Evolutionary conservation across 2,113 vertebrate genomes (phyloP).

Genomic region (Bubo scandiacus): DNA sequence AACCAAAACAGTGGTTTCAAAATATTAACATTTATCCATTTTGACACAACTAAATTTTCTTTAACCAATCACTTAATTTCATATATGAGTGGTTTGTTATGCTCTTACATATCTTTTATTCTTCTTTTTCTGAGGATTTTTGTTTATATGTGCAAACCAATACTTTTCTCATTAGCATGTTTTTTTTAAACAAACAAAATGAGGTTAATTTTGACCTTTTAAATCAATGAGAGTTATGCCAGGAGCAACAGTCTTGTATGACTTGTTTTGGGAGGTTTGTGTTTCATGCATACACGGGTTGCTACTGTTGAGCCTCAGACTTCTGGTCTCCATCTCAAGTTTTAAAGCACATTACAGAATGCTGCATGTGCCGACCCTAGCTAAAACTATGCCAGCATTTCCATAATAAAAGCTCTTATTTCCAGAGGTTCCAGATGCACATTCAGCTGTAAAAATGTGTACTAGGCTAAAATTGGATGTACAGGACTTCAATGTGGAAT

Average conservation of each 20-base stretch:
- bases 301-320: slow-evolving; percentile 47
- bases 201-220: neutral
- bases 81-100: neutral
- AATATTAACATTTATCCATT: neutral
- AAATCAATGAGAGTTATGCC: neutral
- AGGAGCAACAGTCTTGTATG: neutral
- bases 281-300: neutral
- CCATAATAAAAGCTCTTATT: slow-evolving; percentile 53
- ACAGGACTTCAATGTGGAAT: slow-evolving; percentile 13
- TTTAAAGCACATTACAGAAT: slow-evolving; percentile 32
- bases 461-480: slow-evolving; percentile 32
- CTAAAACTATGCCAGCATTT: slow-evolving; percentile 55
- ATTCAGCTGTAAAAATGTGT: slow-evolving; percentile 36
- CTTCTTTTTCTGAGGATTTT: neutral
- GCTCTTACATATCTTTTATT: neutral
- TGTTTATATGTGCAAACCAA: neutral
- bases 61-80: neutral
- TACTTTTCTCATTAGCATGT: neutral
- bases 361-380: neutral
- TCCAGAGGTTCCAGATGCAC: slow-evolving; percentile 33
- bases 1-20: neutral
- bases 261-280: neutral
- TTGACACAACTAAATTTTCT: neutral
- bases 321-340: slow-evolving; percentile 55
- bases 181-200: neutral